Base-by-base conservation (phyloP, 2,888 invertebrate genomes). In the Macrosoma leucophasiata region DNA sequence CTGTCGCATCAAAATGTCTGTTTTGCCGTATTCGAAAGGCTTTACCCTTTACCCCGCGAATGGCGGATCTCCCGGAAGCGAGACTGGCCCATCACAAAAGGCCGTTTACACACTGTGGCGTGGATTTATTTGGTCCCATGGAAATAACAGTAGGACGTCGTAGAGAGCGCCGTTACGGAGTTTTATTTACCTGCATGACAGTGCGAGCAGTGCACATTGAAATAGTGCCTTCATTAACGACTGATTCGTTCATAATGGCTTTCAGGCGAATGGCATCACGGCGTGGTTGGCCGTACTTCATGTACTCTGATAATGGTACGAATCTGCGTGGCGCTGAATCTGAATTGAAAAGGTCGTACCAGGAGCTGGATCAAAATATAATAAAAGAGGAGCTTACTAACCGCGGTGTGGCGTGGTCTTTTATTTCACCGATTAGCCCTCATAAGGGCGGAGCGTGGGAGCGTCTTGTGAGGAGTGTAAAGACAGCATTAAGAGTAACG, bases 231-330 rank as follows among this genome's bases (percentile, higher is more conserved):
- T 28, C 22, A 1, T 35, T 48, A 0, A 46, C 41, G 1, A 29
- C 50, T 0, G 50, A 52, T 15, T 32, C 49, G 0, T 8, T 45
- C 2, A 43, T 55, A 1, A 48, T 51, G 48, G 50, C 50, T 0
- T 28, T 55, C 4, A 31, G 48, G 1, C 12, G 54, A 2, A 50
- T 50, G 49, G 41, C 46, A 0, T 37, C 49, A 0, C 30, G 52
- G 9, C 33, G 51, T 5, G 50, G 50, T 4, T 43, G 42, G 43
- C 49, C 45, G 2, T 2, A 6, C 0, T 6, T 12, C 1, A 3
- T 48, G 1, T 43, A 35, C 14, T 41, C 43, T 0, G 45, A 45
- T 18, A 48, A 45, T 23, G 48, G 45, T 2, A 50, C 52, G 0
- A 50, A 52, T 21, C 28, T 50, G 8, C 10, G 36, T 11, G 47